Conservation (phyloP, 2,888 invertebrate genomes). For the Campaea margaritaria region DNA sequence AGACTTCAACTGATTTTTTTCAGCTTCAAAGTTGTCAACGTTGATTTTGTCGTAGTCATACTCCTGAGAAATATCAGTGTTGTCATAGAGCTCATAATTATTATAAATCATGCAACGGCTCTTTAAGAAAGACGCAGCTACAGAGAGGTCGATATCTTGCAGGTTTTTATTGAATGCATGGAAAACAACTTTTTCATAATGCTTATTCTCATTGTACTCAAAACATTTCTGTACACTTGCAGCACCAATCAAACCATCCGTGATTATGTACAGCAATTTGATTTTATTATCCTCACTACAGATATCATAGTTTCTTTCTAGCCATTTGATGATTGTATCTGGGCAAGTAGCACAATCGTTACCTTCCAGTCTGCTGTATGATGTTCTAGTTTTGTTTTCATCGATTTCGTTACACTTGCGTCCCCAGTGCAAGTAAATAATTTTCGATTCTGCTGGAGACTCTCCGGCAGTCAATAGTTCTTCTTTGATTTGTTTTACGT, state of each 20-base stretch:
- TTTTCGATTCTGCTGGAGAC: slow-evolving; percentile 38
- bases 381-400: slow-evolving; percentile 32
- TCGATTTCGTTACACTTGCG: slow-evolving; percentile 43
- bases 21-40: no score
- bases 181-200: no score
- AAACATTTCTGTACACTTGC: slow-evolving; percentile 33
- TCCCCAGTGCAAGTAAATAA: slow-evolving; percentile 54
- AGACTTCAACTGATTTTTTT: no score
- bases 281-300: no score
- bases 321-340: slow-evolving; percentile 36
- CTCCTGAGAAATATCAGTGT: slow-evolving; percentile 49
- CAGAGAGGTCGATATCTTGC: no score
- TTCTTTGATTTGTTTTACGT: no score
- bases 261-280: slow-evolving; percentile 51
- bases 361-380: slow-evolving; percentile 8
- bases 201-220: no score
- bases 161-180: no score
- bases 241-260: slow-evolving; percentile 46
- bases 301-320: slow-evolving; percentile 31
- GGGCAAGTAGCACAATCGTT: slow-evolving; percentile 38
- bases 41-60: no score
- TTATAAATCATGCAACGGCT: slow-evolving; percentile 47
- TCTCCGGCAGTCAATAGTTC: slow-evolving; percentile 30
- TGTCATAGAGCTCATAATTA: slow-evolving; percentile 45
- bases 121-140: no score